Evolutionary conservation across 2,113 vertebrate species (phyloP), one percentile per base, ranked within the genome.

Genomic region (Pongo abelii): DNA sequence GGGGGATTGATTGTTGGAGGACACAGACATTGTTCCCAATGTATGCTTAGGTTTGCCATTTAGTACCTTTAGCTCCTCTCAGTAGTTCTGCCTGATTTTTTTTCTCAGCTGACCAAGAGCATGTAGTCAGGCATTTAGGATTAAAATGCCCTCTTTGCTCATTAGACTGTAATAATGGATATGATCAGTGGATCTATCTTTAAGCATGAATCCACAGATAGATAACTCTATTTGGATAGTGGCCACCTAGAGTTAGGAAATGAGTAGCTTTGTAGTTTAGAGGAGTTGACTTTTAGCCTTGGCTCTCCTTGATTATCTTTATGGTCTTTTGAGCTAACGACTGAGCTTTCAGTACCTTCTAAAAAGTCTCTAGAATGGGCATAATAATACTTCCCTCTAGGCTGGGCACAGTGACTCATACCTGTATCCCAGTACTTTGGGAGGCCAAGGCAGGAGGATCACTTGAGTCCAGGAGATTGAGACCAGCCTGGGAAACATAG

Each of bases 1-100:
- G 11, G 35, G 64, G n/a, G 9, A 98, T 97, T 96, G 98, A 98
- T 94, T 98, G 95, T 94, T 97, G 80, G 93, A 97, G 69, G 97
- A 97, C 96, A 80, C 43, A 77, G 64, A 69, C 92, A 11, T 97
- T 48, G 50, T 97, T 97, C 97, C 95, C 96, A 89, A 97, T 98
- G 83, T 91, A 94, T 97, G 43, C 93, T 97, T 96, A 91, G 94
- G 67, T 98, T 97, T 98, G 64, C 96, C 88, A 78, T 96, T 38
- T 38, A 38, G 38, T 98, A 95, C 85, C 59, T 96, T 97, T 96
- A 93, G 40, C 90, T 72, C 43, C 25, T 94, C 40, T 93, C 74
- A 93, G 12, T 91, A 46, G 17, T 52, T 59, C 81, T 97, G 72
- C 75, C 94, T 96, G 97, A 67, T 96, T 90, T 13, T 87, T 94